These are phyloP conservation scores for Asteroscopus sphinx DNA, from an alignment of 2,888 invertebrate genomes.

Conservation along the genomic window DNA sequence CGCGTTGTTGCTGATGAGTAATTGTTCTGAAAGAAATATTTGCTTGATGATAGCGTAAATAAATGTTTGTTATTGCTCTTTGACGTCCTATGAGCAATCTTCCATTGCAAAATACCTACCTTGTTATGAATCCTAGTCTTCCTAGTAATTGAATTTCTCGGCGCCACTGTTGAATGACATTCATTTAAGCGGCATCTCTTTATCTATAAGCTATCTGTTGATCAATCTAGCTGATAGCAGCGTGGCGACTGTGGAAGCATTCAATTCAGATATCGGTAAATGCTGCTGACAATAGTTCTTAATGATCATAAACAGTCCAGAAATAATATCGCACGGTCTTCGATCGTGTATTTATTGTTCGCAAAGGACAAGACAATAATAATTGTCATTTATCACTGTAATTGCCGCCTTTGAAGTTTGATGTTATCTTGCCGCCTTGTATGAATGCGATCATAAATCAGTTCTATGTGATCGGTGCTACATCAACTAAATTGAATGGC, in stretches of 20 bases:
- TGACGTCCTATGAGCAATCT: constrained; percentile 20
- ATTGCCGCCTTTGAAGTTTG: constrained; percentile 87
- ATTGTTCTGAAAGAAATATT: constrained; percentile 52
- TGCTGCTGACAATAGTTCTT: constrained; percentile 83
- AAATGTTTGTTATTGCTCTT: constrained; percentile 27
- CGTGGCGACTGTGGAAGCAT: constrained; percentile 78
- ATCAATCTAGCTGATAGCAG: constrained; percentile 81
- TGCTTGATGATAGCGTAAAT: constrained; percentile 30
- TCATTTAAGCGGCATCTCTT: constrained; percentile 70
- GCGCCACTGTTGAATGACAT: constrained; percentile 56
- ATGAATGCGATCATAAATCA: constrained; percentile 76
- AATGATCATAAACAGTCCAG: constrained; percentile 84
- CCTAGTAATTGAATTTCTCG: constrained; percentile 36
- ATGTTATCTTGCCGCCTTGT: constrained; percentile 82
- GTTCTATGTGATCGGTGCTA: constrained; percentile 66
- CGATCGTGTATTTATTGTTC: constrained; percentile 84
- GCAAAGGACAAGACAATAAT: constrained; percentile 82
- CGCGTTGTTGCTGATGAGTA: constrained; percentile 53
- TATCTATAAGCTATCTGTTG: constrained; percentile 76
- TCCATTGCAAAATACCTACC: constrained; percentile 23
- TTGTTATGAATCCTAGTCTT: constrained; percentile 32
- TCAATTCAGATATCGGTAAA: constrained; percentile 86
- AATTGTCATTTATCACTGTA: constrained; percentile 86
- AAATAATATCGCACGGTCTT: constrained; percentile 84
- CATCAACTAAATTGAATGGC: constrained; percentile 65